Evolutionary conservation across 2,797 vertebrate genomes (phyloP).

Genomic region (Saxicola maurus): DNA sequence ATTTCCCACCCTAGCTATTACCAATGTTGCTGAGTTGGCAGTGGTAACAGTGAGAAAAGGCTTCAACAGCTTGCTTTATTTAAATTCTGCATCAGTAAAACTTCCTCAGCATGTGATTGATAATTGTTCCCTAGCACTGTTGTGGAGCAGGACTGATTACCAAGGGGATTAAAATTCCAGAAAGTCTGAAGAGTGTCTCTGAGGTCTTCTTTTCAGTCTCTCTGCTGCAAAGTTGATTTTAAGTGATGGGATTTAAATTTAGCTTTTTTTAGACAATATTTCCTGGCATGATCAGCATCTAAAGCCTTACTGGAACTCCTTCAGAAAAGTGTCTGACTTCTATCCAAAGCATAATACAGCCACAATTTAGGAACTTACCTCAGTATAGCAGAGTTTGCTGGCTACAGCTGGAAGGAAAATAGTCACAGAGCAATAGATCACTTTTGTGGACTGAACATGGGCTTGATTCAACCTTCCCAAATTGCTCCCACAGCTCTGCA

Average conservation of each 20-base stretch:
- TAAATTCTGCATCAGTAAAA: constrained; percentile 38
- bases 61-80: constrained; percentile 33
- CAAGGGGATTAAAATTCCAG: constrained; percentile 31
- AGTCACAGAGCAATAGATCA: neutral
- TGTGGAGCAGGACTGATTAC: constrained; percentile 24
- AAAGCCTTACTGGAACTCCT: neutral
- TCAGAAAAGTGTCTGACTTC: constrained; percentile 9
- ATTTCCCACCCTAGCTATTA: neutral
- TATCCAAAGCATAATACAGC: neutral
- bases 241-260: constrained; percentile 7
- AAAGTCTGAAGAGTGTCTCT: neutral
- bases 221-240: neutral
- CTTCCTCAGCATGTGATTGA: constrained; percentile 23
- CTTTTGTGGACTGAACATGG: neutral
- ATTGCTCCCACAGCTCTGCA: neutral
- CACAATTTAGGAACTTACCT: neutral
- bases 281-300: constrained; percentile 2
- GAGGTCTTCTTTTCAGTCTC: neutral
- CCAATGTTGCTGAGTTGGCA: neutral
- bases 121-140: constrained; percentile 15
- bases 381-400: neutral
- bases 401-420: neutral
- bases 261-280: neutral
- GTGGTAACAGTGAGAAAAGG: neutral
- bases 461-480: neutral